Evolutionary conservation across 2,888 invertebrate genomes (phyloP), one percentile per base, ranked within the genome.

Genomic region (Tachina grossa): DNA sequence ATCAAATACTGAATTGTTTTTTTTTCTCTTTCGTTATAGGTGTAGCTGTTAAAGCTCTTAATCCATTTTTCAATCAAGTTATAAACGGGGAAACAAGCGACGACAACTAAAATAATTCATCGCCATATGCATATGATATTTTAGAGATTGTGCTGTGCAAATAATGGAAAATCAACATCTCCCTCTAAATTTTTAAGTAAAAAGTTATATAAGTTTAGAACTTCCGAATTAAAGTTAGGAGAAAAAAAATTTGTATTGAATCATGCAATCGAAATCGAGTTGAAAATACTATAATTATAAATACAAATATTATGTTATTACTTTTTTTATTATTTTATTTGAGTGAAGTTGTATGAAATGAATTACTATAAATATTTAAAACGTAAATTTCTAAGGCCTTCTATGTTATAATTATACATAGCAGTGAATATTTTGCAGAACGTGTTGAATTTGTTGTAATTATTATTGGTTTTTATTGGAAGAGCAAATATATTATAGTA

Each of bases 1-100:
- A 31, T 31, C 31, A 31, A 31, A 31, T 31, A 31, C 13, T 13
- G 8, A 13, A 49, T n/a, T 49, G 1, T n/a, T 49, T 49, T 39
- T 31, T 14, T 49, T 31, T 80, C 72, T 76, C 14, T 85, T 79
- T 75, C 39, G 9, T 83, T 82, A 4, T 51, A 92, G 93, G 93
- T 82, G 93, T 92, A 66, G 92, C 92, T 83, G 92, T 92, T 3
- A 92, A 91, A 89, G 91, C 90, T 86, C 89, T 92, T 65, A 90
- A 90, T 87, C 90, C 89, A 49, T 93, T 93, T 84, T 92, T 93
- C 57, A 91, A 90, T 80, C 89, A 90, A 68, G 72, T 92, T 80
- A 88, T 90, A 57, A 90, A 87, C 80, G 90, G 89, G 69, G 93
- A 92, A 89, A 90, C 90, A 55, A 92, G 92, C 79, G 90, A 90